phyloP scores from a whole-genome alignment of 2,797 vertebrate genomes.

The Lophotriccus pileatus region DNA sequence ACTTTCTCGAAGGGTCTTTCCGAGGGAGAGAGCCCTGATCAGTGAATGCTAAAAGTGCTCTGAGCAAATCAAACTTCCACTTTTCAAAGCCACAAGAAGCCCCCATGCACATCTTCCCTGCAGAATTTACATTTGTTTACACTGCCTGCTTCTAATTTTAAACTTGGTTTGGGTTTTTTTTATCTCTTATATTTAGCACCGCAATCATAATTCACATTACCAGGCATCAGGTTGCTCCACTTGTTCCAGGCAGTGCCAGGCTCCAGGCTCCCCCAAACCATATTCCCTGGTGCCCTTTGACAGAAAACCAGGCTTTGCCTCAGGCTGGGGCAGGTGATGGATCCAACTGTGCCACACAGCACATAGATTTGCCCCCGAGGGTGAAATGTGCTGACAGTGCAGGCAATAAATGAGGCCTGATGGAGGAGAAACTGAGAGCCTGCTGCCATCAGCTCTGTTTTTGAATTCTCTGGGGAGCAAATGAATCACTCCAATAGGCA shows the following conservation, averaged over 20 bases:
- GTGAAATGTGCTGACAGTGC: neutral
- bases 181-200: neutral
- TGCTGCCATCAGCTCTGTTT: neutral
- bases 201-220: neutral
- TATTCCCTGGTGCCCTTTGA: rapidly evolving
- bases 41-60: neutral
- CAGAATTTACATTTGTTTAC: neutral
- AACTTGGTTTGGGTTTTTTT: too few relatives aligned
- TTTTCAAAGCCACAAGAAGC: neutral
- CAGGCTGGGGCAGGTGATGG: neutral
- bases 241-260: too few relatives aligned
- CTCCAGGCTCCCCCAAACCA: neutral
- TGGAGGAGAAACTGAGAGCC: conserved; percentile 48
- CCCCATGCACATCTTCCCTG: neutral
- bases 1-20: neutral
- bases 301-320: neutral
- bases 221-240: neutral
- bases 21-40: neutral
- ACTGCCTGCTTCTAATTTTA: neutral
- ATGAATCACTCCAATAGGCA: conserved; percentile 46
- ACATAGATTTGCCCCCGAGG: neutral
- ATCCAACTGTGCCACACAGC: neutral
- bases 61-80: neutral
- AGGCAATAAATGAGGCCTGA: neutral
- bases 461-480: neutral